These are phyloP conservation scores for Ploceus nigricollis DNA, from an alignment of 2,113 vertebrate species.

Conservation along the genomic window DNA sequence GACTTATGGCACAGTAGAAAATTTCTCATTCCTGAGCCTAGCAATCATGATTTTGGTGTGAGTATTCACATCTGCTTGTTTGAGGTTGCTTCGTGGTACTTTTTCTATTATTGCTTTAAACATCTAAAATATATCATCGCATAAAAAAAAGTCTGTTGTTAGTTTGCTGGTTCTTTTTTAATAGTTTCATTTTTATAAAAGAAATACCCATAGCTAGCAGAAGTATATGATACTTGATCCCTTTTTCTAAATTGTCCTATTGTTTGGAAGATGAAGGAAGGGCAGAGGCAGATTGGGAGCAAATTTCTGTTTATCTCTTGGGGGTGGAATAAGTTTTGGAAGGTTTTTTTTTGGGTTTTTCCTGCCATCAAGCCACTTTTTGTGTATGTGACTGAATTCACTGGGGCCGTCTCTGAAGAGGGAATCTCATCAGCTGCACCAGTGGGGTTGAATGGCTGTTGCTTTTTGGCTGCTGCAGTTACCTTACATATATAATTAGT, in stretches of 20 bases:
- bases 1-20: neutral
- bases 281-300: neutral
- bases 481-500: neutral
- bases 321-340: neutral
- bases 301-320: neutral
- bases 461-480: neutral
- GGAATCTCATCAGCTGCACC: neutral
- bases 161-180: neutral
- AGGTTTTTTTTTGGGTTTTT: neutral
- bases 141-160: neutral
- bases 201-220: neutral
- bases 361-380: neutral
- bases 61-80: neutral
- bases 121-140: neutral
- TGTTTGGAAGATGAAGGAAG: neutral
- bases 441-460: neutral
- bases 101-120: neutral
- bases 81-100: neutral
- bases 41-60: neutral
- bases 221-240: neutral
- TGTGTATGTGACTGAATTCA: fast-evolving
- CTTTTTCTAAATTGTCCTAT: neutral
- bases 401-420: neutral
- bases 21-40: neutral
- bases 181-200: neutral